Base-by-base conservation (phyloP, 2,113 vertebrate species). In the rabbit (Oryctolagus cuniculus) region DNA sequence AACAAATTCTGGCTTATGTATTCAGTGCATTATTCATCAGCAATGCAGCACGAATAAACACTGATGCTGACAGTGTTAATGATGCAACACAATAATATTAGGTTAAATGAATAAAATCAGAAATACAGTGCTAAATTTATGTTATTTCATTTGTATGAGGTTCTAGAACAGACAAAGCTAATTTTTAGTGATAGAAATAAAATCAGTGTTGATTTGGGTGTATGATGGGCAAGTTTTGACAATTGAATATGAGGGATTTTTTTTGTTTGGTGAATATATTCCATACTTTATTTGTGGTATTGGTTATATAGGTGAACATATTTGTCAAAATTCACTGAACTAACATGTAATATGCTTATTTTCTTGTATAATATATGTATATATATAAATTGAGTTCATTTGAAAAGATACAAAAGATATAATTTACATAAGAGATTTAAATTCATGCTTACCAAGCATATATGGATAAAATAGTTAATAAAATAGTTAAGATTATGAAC, bases 1-100 rank as follows among this genome's bases (percentile, higher is more conserved):
- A 95, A 82, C 27, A 96, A 58, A 58, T 80, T 12, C 27, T 90
- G 80, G 44, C 72, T 79, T n/a, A 34, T 70, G 3, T 81, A 66
- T 78, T 72, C 9, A 92, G n/a, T 88, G 12, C 6, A 36, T 81
- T 51, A 66, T 29, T 29, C 72, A 61, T 8, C 25, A 89, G n/a
- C 15, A 80, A 64, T 81, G 78, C 66, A 95, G 90, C 17, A 31
- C 22, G 22, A 85, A 49, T 12, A 88, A 53, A 64, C 3, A 70
- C 51, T 89, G 55, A 49, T 66, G 24, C 5, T 81, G 6, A 72
- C 10, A 89, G 0, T 79, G 66, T 21, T 86, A 86, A 83, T 24
- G 19, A 78, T 53, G 25, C 72, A 77, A 44, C 36, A 73, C 19
- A 88, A 44, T 83, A 55, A 63, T 64, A 19, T 72, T 77, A 22